These are phyloP conservation scores for Falco berigora DNA, from an alignment of 2,797 vertebrate genomes.

Conservation along the genomic window DNA sequence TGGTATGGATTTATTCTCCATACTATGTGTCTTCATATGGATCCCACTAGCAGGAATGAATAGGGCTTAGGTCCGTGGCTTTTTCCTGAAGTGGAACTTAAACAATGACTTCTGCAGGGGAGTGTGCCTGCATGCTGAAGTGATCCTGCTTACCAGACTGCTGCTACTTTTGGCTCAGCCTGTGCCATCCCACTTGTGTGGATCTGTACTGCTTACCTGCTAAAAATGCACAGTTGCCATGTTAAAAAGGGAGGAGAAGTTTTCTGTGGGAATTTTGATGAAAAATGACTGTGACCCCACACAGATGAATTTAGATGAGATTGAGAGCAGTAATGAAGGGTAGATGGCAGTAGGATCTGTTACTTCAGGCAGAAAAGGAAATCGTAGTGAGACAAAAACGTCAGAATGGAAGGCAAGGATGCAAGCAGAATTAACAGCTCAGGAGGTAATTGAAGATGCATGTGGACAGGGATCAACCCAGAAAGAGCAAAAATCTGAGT, in stretches of 20 bases:
- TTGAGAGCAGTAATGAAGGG: neutral
- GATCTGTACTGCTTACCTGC: slow-evolving; percentile 18
- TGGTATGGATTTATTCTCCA: neutral
- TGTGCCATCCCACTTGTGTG: slow-evolving; percentile 2
- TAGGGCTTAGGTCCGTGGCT: neutral
- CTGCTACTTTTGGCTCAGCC: slow-evolving; percentile 39
- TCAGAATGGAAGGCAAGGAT: neutral
- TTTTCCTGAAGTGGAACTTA: neutral
- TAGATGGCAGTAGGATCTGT: neutral
- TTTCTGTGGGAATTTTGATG: slow-evolving; percentile 7
- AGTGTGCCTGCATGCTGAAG: neutral
- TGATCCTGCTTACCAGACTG: neutral
- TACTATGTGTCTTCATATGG: neutral
- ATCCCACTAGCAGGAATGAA: neutral
- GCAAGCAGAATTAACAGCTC: slow-evolving; percentile 9
- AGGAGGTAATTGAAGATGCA: neutral
- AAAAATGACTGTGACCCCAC: neutral
- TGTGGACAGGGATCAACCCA: neutral
- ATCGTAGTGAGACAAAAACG: neutral
- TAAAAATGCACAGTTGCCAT: slow-evolving; percentile 23
- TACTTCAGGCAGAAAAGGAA: slow-evolving; percentile 33
- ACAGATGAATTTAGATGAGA: slow-evolving; percentile 11
- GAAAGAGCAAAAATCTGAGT: neutral
- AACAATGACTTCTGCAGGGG: neutral
- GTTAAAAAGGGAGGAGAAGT: neutral